Conservation (phyloP, 2,888 invertebrate species). For the Blastobasis adustella region DNA sequence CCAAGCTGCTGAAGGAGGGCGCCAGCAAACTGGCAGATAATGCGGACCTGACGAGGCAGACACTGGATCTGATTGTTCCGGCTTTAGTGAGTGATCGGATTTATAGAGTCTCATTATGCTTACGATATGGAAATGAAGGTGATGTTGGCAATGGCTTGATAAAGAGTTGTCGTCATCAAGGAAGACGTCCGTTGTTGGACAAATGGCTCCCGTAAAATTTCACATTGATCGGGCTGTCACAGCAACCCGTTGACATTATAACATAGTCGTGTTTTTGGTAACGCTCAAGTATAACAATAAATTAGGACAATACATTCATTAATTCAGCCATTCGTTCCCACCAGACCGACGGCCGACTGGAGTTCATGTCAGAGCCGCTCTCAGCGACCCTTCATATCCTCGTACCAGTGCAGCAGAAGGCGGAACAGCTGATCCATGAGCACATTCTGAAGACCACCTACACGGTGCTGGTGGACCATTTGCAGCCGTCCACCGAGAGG, state of each 20-base stretch:
- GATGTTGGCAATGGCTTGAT: too few species aligned
- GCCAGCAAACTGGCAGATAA: conserved; percentile 69
- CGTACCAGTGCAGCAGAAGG: conserved; percentile 47
- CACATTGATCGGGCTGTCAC: too few species aligned
- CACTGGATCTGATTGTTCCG: conserved; percentile 82
- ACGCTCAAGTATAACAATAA: too few species aligned
- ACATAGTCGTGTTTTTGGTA: too few species aligned
- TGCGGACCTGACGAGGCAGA: conserved; percentile 76
- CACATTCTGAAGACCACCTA: conserved; percentile 62
- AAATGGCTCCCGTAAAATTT: too few species aligned
- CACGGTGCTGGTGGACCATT: conserved; percentile 53
- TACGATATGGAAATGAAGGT: too few species aligned
- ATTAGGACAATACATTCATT: too few species aligned
- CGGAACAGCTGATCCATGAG: conserved; percentile 60
- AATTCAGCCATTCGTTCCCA: too few species aligned
- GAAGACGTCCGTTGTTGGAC: too few species aligned
- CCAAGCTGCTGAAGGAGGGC: conserved; percentile 57
- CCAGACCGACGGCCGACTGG: conserved; percentile 65
- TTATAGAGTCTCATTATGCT: too few species aligned
- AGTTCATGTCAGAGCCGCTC: conserved; percentile 62
- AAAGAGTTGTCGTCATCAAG: too few species aligned
- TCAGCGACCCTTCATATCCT: conserved; percentile 47
- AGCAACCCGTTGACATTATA: too few species aligned
- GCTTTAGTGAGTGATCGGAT: conserved; percentile 70
- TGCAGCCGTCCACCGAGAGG: conserved; percentile 62